These are phyloP conservation scores for Drosophila mayri DNA, from an alignment of 1,140 invertebrate species.

Conservation along the genomic window DNA sequence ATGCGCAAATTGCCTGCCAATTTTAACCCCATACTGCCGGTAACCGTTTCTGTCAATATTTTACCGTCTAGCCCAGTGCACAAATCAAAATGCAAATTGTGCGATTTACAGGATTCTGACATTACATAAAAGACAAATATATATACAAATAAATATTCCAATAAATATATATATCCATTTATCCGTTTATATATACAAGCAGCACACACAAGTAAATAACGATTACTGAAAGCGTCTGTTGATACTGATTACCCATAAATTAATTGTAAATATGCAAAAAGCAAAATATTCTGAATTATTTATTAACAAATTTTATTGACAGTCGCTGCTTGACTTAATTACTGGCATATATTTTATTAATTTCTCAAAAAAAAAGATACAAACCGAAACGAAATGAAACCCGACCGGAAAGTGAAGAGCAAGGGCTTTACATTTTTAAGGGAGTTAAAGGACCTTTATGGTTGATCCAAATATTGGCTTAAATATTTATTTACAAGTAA, in stretches of 20 bases:
- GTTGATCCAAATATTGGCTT: slow-evolving; percentile 1
- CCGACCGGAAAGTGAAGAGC: slow-evolving; percentile 6
- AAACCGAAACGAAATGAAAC: slow-evolving; percentile 7
- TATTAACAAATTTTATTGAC: slow-evolving; percentile 84
- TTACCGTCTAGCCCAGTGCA: slow-evolving; percentile 61
- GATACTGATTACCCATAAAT: slow-evolving; percentile 82
- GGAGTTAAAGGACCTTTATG: slow-evolving; percentile 1
- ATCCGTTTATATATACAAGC: slow-evolving; percentile 8
- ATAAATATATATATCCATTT: slow-evolving; percentile 2
- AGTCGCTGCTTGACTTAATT: slow-evolving; percentile 84
- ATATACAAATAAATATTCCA: background rate
- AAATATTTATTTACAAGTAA: background rate
- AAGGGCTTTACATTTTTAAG: slow-evolving; percentile 2
- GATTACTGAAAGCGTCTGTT: slow-evolving; percentile 81
- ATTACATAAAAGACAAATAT: slow-evolving; percentile 21
- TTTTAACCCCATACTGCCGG: slow-evolving; percentile 3
- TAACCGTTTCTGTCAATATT: slow-evolving; percentile 32
- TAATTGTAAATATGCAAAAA: slow-evolving; percentile 83
- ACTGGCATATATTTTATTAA: slow-evolving; percentile 84
- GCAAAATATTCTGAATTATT: slow-evolving; percentile 83
- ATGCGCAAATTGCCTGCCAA: slow-evolving; percentile 58
- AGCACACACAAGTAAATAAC: slow-evolving; percentile 66
- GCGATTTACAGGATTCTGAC: slow-evolving; percentile 66
- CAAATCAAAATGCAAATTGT: slow-evolving; percentile 76
- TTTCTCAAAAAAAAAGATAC: slow-evolving; percentile 60